A percentile compares a stretch with the other conserved stretches of the same genome.
Evolutionary conservation across 2,113 vertebrate species (phyloP).

Genomic region (Loxodonta africana): DNA sequence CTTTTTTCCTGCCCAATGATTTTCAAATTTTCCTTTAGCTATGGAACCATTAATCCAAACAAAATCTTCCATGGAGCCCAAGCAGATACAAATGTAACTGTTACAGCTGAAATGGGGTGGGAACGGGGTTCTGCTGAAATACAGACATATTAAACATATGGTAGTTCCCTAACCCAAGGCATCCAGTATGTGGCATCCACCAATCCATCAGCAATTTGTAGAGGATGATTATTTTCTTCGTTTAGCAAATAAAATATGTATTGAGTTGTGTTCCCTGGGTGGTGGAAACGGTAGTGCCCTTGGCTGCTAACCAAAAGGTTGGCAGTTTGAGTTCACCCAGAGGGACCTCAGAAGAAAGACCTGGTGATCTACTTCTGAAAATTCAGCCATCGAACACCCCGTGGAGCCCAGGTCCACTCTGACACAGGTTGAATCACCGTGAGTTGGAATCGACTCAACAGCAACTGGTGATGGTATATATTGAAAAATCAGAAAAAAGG

Average conservation of each 20-base stretch:
- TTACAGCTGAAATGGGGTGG: background rate
- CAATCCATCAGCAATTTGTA: background rate
- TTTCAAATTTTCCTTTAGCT: conserved; percentile 26
- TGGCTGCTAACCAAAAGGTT: background rate
- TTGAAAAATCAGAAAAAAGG: background rate
- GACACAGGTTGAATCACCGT: background rate
- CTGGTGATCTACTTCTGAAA: background rate
- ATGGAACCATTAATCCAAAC: background rate
- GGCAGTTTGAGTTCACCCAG: background rate
- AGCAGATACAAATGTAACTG: conserved; percentile 28
- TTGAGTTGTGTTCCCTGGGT: background rate
- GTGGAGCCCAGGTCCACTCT: background rate
- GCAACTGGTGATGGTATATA: background rate
- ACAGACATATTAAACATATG: background rate
- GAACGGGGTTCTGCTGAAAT: background rate
- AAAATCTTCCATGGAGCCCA: conserved; percentile 16
- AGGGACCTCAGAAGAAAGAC: background rate
- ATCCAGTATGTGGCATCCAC: background rate
- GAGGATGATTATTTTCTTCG: conserved; percentile 34
- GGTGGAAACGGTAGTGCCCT: background rate
- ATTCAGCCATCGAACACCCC: background rate
- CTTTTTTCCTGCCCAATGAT: background rate
- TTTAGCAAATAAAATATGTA: background rate
- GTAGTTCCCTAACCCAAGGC: background rate
- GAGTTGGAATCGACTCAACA: background rate